Base-by-base conservation (phyloP, 2,888 invertebrate species). In the Brenthis ino region DNA sequence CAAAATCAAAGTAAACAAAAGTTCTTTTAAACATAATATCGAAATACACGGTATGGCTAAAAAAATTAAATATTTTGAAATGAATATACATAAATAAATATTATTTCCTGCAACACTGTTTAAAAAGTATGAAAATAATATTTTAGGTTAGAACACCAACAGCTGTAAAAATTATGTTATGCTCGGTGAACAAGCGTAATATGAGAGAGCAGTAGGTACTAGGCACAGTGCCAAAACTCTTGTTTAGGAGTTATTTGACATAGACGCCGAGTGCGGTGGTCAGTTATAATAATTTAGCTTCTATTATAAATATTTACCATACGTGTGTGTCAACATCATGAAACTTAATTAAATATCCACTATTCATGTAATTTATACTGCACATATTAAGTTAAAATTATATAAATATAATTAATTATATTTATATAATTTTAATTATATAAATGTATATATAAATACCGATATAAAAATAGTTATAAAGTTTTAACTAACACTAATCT, bases 191-290 rank as follows among this genome's bases (percentile, higher is more conserved):
- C 73, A 71, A 74, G 75, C 74, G 69, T 73, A 74, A 75, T 74
- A 72, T 70, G 67, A 75, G 73, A 75, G 66, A 67, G 73, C 65
- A 69, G 73, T 65, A 57, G 67, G 70, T 67, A 68, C 60, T 72
- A 76, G 77, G 78, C 74, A 24, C 56, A 16, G 56, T 55, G 77
- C 78, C 78, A 78, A 68, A 67, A 67, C 55, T 65, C 14, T 67
- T 61, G 66, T 67, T 67, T 67, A 67, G 60, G 66, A 67, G 66
- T 67, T 67, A 67, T 67, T 61, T 67, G 66, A 61, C 60, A 67
- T 61, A 61, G 50, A 61, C 66, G 48, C 66, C 66, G 60, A 67
- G 60, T 60, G 66, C 37, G 63, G 51, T 63, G 63, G 51, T 63
- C 63, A 53, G 63, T 63, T 63, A 63, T 63, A 63, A 63, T 63